Base-by-base conservation (phyloP, 2,888 invertebrate species). In the Podabrus alpinus region DNA sequence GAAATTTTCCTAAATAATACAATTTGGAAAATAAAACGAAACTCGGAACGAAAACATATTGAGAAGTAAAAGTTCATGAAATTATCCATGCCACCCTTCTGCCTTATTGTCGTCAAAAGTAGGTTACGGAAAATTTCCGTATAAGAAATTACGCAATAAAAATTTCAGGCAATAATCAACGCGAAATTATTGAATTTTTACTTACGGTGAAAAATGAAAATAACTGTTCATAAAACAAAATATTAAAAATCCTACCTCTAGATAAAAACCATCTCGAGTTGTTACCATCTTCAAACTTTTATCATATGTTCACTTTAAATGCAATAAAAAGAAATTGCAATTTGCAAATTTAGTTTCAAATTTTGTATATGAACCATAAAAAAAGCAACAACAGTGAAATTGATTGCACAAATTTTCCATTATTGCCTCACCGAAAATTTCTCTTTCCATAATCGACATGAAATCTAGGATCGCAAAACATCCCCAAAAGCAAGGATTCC, bases 401-500 rank as follows among this genome's bases (percentile, higher is more conserved):
- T 29, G 29, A 29, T 29, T 29, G 29, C 29, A 29, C 29, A 29
- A 29, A 29, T 29, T 29, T 29, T 29, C 29, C 29, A 29, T 29
- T 29, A 29, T 29, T 29, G n/a, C 29, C 13, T 29, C 29, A 29
- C 29, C 13, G 29, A 29, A 29, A 29, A 29, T 29, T 29, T 29
- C 29, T 29, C 29, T 29, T 29, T 29, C 29, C 29, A 29, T 29
- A 29, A 29, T 29, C 29, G 29, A 29, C 29, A 29, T 29, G 29
- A 29, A 29, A 29, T 29, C 29, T 66, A 71, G 71, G 69, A 73
- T 77, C 62, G 73, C 75, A 69, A 73, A 74, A 69, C 29, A 29
- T 62, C 19, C 62, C 62, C 13, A 19, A 62, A 62, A 73, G 66
- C 60, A 76, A 74, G 75, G 76, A 70, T 76, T 74, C 73, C 69